Percentiles rank a stretch among this genome's conserved stretches.
These are phyloP conservation scores for Pterostichus niger DNA, from an alignment of 2,888 invertebrate genomes.

Conservation along the genomic window DNA sequence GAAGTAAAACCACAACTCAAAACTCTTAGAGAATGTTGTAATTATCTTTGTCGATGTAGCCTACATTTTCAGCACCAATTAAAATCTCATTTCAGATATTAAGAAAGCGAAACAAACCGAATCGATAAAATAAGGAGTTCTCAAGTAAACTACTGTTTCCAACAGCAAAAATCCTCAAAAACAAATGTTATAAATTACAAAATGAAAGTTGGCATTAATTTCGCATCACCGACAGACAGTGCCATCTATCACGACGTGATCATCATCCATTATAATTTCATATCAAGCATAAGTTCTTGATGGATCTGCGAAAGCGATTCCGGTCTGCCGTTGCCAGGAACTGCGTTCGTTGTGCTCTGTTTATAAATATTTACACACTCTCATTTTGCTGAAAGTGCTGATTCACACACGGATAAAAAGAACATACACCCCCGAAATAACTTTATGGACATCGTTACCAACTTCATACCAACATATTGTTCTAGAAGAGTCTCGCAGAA, in stretches of 20 bases:
- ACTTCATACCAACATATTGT: constrained; percentile 5
- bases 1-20: too few relatives aligned
- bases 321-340: constrained; percentile 1
- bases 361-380: constrained; percentile 54
- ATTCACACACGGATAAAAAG: constrained; percentile 50
- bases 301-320: constrained; percentile 39
- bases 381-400: constrained; percentile 45
- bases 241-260: constrained; percentile 56
- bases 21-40: too few relatives aligned
- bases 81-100: too few relatives aligned
- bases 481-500: background rate
- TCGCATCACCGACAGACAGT: constrained; percentile 56
- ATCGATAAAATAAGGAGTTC: too few relatives aligned
- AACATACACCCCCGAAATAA: constrained; percentile 38
- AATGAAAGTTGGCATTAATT: constrained; percentile 58
- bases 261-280: constrained; percentile 60
- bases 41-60: too few relatives aligned
- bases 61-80: too few relatives aligned
- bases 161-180: constrained; percentile 12
- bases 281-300: constrained; percentile 55
- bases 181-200: constrained; percentile 55
- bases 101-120: too few relatives aligned
- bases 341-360: constrained; percentile 1
- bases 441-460: constrained; percentile 35
- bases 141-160: too few relatives aligned